phyloP scores from a whole-genome alignment of 2,113 vertebrate genomes.

The Rhinolophus ferrumequinum region DNA sequence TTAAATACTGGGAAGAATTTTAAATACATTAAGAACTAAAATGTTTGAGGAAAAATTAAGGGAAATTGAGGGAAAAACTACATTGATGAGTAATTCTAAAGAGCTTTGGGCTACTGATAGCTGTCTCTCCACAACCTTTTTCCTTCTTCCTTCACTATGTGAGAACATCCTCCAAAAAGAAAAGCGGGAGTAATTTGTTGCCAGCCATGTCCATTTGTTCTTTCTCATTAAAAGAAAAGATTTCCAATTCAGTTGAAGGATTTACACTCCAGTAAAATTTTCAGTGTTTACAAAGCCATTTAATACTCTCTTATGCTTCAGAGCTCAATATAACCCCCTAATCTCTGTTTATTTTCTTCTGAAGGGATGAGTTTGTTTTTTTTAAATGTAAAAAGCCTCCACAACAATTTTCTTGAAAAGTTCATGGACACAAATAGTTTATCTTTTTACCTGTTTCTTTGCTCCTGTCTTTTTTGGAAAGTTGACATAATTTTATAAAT shows the following conservation, averaged over 20 bases:
- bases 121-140: background rate
- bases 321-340: conserved; percentile 27
- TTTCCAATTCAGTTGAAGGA: conserved; percentile 4
- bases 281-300: conserved; percentile 39
- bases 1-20: background rate
- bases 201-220: background rate
- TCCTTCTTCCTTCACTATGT: background rate
- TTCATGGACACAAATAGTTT: background rate
- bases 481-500: background rate
- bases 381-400: background rate
- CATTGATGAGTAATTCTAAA: background rate
- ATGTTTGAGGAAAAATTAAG: background rate
- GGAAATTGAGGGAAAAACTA: background rate
- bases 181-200: background rate
- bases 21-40: background rate
- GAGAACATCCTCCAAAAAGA: background rate
- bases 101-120: background rate
- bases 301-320: background rate
- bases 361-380: background rate
- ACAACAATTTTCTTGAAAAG: background rate
- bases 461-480: background rate
- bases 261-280: conserved; percentile 39
- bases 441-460: background rate
- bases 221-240: background rate
- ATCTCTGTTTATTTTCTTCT: conserved; percentile 48